These are phyloP conservation scores for Drepana arcuata DNA, from an alignment of 1,140 invertebrate genomes.

Conservation along the genomic window DNA sequence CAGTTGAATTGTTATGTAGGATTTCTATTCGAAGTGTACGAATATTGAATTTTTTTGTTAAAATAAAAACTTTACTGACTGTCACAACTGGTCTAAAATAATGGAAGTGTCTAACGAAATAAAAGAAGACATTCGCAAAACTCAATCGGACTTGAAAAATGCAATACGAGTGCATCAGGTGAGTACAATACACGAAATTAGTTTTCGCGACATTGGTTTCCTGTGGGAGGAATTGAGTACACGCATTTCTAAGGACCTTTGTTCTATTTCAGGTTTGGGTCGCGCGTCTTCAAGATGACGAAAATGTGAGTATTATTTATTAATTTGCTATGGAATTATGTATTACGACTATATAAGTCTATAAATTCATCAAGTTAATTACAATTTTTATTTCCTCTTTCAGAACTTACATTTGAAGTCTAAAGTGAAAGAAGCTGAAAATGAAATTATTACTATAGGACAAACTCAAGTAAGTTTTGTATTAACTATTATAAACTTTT, in stretches of 20 bases:
- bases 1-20: too few relatives aligned
- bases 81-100: conserved; percentile 14
- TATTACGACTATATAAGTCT: too few relatives aligned
- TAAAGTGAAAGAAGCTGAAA: conserved; percentile 71
- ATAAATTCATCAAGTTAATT: too few relatives aligned
- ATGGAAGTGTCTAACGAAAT: conserved; percentile 79
- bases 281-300: conserved; percentile 73
- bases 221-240: too few relatives aligned
- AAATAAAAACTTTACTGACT: too few relatives aligned
- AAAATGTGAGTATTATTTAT: conserved; percentile 70
- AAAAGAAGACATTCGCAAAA: conserved; percentile 75
- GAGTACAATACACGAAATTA: too few relatives aligned
- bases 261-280: conserved; percentile 72
- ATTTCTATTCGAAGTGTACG: too few relatives aligned
- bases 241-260: too few relatives aligned
- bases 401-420: conserved; percentile 63
- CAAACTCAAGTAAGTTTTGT: conserved; percentile 67
- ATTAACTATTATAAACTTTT: background rate
- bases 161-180: conserved; percentile 80
- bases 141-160: conserved; percentile 77
- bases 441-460: conserved; percentile 70
- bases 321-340: too few relatives aligned
- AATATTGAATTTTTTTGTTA: conserved; percentile 12
- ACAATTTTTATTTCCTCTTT: too few relatives aligned
- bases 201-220: too few relatives aligned